phyloP scores from a whole-genome alignment of 2,113 vertebrate species.

The Cinclus mexicanus region DNA sequence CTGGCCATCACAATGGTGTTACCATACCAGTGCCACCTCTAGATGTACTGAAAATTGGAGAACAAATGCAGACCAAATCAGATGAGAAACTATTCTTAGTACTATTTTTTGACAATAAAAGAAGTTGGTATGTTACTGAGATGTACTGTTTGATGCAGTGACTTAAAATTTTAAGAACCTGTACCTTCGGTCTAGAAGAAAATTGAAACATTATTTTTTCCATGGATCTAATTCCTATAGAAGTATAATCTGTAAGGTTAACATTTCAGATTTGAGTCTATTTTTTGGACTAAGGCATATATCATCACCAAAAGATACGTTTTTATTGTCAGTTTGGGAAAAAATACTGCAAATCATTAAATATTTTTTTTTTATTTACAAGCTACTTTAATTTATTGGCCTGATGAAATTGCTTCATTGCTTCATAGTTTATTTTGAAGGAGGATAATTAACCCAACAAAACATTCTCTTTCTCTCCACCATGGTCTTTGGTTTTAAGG shows the following conservation, averaged over 20 bases:
- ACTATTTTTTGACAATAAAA: conserved; percentile 97
- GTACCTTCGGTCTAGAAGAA: not conserved
- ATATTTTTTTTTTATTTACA: not conserved
- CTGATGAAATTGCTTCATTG: not conserved
- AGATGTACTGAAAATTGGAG: conserved; percentile 92
- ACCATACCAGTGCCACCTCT: conserved; percentile 93
- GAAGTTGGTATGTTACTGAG: conserved; percentile 88
- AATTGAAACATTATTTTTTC: not conserved
- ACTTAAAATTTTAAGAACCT: not conserved
- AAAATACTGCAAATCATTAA: not conserved
- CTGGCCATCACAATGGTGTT: conserved; percentile 95
- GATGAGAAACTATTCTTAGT: conserved; percentile 94
- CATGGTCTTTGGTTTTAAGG: not conserved
- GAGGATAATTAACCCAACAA: not conserved
- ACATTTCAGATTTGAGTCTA: not conserved
- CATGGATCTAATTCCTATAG: not conserved
- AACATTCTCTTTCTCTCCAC: not conserved
- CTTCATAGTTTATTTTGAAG: not conserved
- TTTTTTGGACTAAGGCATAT: not conserved
- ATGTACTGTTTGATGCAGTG: not conserved
- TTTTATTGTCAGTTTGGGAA: not conserved
- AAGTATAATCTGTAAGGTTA: not conserved
- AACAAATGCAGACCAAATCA: conserved; percentile 97
- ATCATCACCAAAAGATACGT: not conserved
- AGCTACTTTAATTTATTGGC: not conserved